A percentile compares a stretch with the other conserved stretches of the same genome.
phyloP scores from a whole-genome alignment of 2,113 vertebrate species.

The Lethenteron camtschaticum region DNA sequence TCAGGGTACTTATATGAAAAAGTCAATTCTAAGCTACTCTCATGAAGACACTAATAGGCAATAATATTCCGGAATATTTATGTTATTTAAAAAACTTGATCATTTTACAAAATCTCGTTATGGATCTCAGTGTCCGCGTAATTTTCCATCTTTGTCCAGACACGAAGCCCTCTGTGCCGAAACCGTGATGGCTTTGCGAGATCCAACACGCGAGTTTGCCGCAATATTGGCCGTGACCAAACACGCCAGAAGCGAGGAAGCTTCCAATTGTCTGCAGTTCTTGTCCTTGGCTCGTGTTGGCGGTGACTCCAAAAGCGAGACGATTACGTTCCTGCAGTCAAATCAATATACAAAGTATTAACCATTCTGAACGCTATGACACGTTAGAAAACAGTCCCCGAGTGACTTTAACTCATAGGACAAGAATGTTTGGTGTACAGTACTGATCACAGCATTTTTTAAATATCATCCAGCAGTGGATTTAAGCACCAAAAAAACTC shows the following conservation, averaged over 20 bases:
- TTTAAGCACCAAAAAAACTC: no score
- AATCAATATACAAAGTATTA: no score
- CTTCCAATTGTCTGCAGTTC: not conserved
- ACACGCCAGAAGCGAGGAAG: not conserved
- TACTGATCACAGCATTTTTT: no score
- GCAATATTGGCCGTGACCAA: not conserved
- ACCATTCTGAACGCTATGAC: no score
- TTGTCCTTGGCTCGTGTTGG: conserved; percentile 3
- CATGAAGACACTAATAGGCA: not conserved
- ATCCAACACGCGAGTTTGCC: not conserved
- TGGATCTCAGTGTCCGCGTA: not conserved
- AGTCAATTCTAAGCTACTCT: no score
- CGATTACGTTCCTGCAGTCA: no score
- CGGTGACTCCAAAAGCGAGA: not conserved
- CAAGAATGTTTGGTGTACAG: no score
- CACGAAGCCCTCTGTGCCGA: not conserved
- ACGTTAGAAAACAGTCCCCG: no score
- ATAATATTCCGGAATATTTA: no score
- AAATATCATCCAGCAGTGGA: no score
- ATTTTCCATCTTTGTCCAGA: not conserved
- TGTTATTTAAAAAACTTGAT: not conserved
- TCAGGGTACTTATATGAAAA: no score
- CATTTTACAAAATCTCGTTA: not conserved
- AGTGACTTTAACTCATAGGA: no score
- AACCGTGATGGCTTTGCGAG: not conserved